Percentiles rank a stretch among this genome's conserved stretches.
These are phyloP conservation scores for Ailuropoda melanoleuca DNA, from an alignment of 2,113 vertebrate species.

Conservation along the genomic window DNA sequence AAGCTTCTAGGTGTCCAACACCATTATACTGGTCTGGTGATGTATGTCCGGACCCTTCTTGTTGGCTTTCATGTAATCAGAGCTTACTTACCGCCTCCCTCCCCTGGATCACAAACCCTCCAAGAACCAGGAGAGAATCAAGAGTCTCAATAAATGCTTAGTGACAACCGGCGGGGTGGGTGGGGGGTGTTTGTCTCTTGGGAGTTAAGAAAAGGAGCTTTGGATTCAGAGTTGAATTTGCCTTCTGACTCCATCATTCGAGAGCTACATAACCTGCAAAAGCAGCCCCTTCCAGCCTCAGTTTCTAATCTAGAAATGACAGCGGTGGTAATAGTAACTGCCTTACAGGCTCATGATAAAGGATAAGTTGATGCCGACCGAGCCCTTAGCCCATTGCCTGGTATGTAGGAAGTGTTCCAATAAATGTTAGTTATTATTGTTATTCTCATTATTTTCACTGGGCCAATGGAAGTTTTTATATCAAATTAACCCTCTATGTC, in stretches of 20 bases:
- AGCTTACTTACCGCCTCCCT: background rate
- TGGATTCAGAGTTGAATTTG: background rate
- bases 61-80: background rate
- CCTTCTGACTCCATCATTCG: background rate
- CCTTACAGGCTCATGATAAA: background rate
- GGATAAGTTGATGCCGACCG: background rate
- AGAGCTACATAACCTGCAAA: no score
- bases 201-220: background rate
- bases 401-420: background rate
- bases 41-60: background rate
- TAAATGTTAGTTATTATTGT: background rate
- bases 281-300: background rate
- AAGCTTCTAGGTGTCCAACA: background rate
- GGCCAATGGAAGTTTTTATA: background rate
- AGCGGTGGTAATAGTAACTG: background rate
- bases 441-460: background rate
- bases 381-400: no score
- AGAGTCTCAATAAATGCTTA: background rate
- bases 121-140: background rate
- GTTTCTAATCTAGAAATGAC: background rate
- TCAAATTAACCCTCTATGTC: background rate
- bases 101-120: background rate
- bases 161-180: no score
- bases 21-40: background rate
- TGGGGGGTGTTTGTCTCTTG: background rate